Evolutionary conservation across 2,888 invertebrate species (phyloP), one percentile per base, ranked within the genome.

Genomic region (Caenorhabditis sp.): DNA sequence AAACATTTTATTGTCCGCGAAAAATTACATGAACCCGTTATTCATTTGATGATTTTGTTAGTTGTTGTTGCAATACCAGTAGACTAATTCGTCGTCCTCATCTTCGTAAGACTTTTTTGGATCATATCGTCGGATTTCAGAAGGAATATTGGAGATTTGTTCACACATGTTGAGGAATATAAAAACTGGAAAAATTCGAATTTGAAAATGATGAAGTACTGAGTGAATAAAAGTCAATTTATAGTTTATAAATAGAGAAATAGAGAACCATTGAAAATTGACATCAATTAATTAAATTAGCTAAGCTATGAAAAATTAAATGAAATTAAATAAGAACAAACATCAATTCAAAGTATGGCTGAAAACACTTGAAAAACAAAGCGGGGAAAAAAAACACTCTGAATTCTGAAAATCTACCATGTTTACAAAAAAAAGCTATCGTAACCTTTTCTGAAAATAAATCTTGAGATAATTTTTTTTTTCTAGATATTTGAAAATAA

Each of bases 21-120:
- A 52, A 52, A 52, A 52, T 4, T 17, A 52, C 23, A 52, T 52
- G 52, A 52, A 52, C 43, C 43, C 43, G 43, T 53, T 53, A 8
- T 3, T 8, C 8, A 21, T 53, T 21, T 17, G n/a, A 53, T 23
- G 3, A 7, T 10, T 21, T 53, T 56, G 17, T 17, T 56, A 5
- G 5, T 68, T 63, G 54, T 74, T 59, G n/a, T 69, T 60, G 17
- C 60, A 58, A 23, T 74, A 74, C 74, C 74, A 74, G 69, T 74
- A 69, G 4, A 74, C 50, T 10, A 74, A 67, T 50, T 74, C 69
- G 21, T 69, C 66, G 38, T 74, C 74, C 53, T 74, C 74, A 12
- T 63, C 63, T 38, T 65, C 60, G 43, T 54, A 74, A 31, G 63
- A 63, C 57, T 65, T 66, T 61, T 69, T 69, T 7, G 73, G 20